These are phyloP conservation scores for Hypomesus transpacificus DNA, from an alignment of 2,113 vertebrate species.

Conservation along the genomic window DNA sequence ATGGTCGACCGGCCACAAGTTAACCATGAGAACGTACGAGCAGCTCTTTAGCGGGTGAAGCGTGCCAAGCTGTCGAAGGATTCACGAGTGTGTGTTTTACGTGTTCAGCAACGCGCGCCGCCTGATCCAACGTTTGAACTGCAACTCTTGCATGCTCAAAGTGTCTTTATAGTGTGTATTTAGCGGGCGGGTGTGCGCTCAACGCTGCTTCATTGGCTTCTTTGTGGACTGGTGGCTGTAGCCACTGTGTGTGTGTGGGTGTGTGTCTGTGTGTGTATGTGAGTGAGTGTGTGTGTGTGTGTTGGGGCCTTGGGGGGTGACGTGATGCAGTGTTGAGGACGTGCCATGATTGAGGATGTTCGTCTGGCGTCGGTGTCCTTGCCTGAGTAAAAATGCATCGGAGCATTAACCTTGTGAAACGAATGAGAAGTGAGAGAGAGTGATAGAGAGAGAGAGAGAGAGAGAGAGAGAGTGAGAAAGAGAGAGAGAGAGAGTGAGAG, in stretches of 20 bases:
- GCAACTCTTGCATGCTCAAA: not conserved
- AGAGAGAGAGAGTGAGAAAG: not conserved
- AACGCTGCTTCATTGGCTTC: not conserved
- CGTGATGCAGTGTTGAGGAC: conserved; percentile 14
- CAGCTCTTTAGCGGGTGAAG: conserved; percentile 5
- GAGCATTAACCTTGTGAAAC: conserved; percentile 34
- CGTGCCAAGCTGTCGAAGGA: conserved; percentile 1
- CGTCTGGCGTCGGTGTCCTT: conserved; percentile 13
- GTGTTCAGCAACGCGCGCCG: not conserved
- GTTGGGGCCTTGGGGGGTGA: conserved; percentile 14
- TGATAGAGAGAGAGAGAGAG: conserved; percentile 26
- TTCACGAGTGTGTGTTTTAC: not conserved
- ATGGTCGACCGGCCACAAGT: conserved; percentile 43
- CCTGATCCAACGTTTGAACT: not conserved
- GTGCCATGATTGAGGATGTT: conserved; percentile 35
- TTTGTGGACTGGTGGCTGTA: conserved; percentile 14
- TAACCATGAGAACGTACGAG: conserved; percentile 28
- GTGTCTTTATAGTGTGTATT: not conserved
- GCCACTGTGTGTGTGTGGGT: conserved; percentile 12
- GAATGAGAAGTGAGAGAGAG: conserved; percentile 26
- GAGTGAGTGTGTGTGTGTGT: not conserved
- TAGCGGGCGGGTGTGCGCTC: not conserved
- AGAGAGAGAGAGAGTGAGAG: not conserved
- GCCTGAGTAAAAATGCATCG: conserved; percentile 35
- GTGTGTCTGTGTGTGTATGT: not conserved